Percentiles rank a stretch among this genome's conserved stretches.
phyloP scores from a whole-genome alignment of 2,888 invertebrate species.

The Mesoligia furuncula region DNA sequence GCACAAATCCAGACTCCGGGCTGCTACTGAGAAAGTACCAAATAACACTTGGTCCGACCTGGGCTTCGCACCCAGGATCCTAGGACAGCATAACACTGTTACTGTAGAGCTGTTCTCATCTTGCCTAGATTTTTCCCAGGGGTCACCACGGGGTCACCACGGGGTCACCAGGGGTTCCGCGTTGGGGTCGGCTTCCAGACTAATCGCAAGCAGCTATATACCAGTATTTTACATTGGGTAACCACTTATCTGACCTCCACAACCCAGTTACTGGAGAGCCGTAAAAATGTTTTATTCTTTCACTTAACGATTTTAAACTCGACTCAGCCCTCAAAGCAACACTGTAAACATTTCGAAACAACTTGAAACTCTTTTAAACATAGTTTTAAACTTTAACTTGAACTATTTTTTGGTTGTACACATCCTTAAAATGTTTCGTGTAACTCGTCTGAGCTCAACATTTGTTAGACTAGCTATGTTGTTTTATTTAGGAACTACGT shows the following conservation, averaged over 20 bases:
- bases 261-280: background rate
- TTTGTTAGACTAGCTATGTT: slow-evolving; percentile 2
- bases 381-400: slow-evolving; percentile 34
- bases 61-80: background rate
- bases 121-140: background rate
- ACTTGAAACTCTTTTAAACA: slow-evolving; percentile 31
- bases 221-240: background rate
- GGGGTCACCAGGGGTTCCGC: too few species aligned
- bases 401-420: slow-evolving; percentile 40
- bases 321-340: slow-evolving; percentile 26
- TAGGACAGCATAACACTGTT: background rate
- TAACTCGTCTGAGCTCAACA: slow-evolving; percentile 7
- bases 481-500: background rate
- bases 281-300: background rate
- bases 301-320: slow-evolving; percentile 3
- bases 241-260: too few species aligned
- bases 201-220: background rate
- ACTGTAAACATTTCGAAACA: slow-evolving; percentile 35
- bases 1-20: too few species aligned
- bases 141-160: too few species aligned
- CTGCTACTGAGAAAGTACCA: too few species aligned
- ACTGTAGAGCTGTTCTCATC: background rate
- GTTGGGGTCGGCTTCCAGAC: too few species aligned
- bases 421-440: slow-evolving; percentile 13
- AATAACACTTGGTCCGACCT: background rate